Percentiles rank a stretch among this genome's conserved stretches.
These are phyloP conservation scores for Phasia obesa DNA, from an alignment of 2,888 invertebrate species.

Conservation along the genomic window DNA sequence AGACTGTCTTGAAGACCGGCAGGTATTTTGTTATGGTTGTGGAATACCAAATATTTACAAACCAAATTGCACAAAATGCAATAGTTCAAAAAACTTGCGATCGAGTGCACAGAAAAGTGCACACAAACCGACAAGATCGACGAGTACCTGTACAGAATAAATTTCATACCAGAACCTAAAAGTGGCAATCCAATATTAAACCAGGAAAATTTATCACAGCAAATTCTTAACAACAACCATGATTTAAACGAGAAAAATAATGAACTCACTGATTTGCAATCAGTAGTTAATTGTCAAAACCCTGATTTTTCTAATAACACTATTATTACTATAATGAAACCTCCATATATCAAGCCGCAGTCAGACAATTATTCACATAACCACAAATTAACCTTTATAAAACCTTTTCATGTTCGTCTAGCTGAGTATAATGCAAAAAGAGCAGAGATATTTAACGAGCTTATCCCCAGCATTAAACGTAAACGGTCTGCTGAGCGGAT, in stretches of 20 bases:
- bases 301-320: too few species aligned
- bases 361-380: too few species aligned
- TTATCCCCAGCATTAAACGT: not conserved
- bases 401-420: slow-evolving; percentile 7
- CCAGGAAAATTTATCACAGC: not conserved
- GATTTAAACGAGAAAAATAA: too few species aligned
- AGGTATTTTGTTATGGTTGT: slow-evolving; percentile 30
- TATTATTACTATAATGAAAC: too few species aligned
- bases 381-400: not conserved
- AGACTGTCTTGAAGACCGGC: slow-evolving; percentile 16
- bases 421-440: slow-evolving; percentile 14
- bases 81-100: slow-evolving; percentile 13
- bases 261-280: too few species aligned
- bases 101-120: slow-evolving; percentile 9
- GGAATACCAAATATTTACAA: too few species aligned
- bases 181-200: not conserved
- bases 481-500: not conserved
- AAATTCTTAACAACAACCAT: too few species aligned
- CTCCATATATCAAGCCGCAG: too few species aligned
- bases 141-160: not conserved
- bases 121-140: not conserved
- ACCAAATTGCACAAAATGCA: slow-evolving; percentile 10
- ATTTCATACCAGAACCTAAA: not conserved
- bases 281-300: too few species aligned
- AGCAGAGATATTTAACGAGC: not conserved